Conservation (phyloP, 2,113 vertebrate genomes). For the Otolemur garnettii region DNA sequence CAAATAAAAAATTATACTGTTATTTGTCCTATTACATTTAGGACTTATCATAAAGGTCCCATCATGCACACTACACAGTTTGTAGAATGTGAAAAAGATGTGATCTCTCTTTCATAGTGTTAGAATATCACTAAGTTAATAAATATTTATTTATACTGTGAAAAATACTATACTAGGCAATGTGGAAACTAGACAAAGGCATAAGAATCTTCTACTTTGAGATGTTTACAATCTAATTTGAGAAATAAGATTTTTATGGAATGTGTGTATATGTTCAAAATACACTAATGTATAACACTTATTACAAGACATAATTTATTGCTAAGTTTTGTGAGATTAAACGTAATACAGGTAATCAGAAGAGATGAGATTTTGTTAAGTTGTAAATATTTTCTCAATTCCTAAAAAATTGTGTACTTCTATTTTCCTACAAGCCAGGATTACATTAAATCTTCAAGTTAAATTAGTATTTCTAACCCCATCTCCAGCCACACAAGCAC, state of each 20-base stretch:
- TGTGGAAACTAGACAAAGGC: neutral
- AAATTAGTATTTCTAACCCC: neutral
- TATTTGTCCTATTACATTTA: neutral
- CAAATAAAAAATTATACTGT: neutral
- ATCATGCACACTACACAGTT: neutral
- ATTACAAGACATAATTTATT: neutral
- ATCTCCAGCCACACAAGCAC: neutral
- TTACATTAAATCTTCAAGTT: slow-evolving; percentile 23
- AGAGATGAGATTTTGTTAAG: slow-evolving; percentile 7
- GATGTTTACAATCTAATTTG: neutral
- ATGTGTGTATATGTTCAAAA: neutral
- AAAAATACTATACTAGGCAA: neutral
- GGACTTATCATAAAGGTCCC: neutral
- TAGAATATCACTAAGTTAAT: neutral
- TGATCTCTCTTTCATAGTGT: neutral
- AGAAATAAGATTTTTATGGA: neutral
- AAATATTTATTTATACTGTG: slow-evolving; percentile 6
- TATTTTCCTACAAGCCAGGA: neutral
- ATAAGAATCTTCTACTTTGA: neutral
- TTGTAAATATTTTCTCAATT: neutral
- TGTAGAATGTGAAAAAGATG: slow-evolving; percentile 1
- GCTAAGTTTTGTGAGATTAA: slow-evolving; percentile 4
- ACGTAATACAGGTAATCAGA: slow-evolving; percentile 10
- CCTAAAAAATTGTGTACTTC: neutral
- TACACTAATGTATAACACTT: neutral